Base-by-base conservation (phyloP, 2,888 invertebrate species). In the Ormyrus thymus region DNA sequence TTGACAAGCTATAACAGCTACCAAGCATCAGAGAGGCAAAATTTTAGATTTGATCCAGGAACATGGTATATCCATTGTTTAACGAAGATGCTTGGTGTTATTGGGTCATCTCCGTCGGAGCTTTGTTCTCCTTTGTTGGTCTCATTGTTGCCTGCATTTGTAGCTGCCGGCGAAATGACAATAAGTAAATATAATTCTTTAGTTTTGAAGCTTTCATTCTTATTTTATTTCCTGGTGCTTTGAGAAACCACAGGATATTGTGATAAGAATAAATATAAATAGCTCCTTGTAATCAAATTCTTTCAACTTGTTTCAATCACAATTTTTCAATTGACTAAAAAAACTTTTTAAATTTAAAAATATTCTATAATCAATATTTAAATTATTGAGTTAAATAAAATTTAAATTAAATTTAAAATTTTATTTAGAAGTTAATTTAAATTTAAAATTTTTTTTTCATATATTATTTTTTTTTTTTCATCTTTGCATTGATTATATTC, bases 91-190 rank as follows among this genome's bases (percentile, higher is more conserved):
- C 84, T 84, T 90, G 89, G 89, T 87, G 86, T 85, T 89, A 89
- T 86, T 89, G 89, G 89, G 84, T 89, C 76, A 83, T 89, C 75
- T 89, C 88, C 43, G 83, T 86, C 51, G 89, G 88, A 68, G 87
- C 87, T n/a, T 78, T 89, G 86, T 91, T 89, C 86, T 92, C 89
- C 85, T 89, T 92, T 66, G 90, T 92, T 76, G 91, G 91, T 78
- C 91, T 92, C 86, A 90, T 95, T 83, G 92, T 93, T 81, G 92
- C 93, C 84, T 95, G 95, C 90, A 93, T 95, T 83, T 95, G 95
- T 89, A 93, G 93, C 88, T 95, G 95, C 90, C 93, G 94, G 86
- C 94, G 94, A 86, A 93, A 93, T 85, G 92, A 94, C 86, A 94
- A 94, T 87, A 95, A 95, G 95, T 95, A 91, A 93, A 92, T 91